These are phyloP conservation scores for Agriopis leucophaearia DNA, from an alignment of 2,888 invertebrate genomes.

Conservation along the genomic window DNA sequence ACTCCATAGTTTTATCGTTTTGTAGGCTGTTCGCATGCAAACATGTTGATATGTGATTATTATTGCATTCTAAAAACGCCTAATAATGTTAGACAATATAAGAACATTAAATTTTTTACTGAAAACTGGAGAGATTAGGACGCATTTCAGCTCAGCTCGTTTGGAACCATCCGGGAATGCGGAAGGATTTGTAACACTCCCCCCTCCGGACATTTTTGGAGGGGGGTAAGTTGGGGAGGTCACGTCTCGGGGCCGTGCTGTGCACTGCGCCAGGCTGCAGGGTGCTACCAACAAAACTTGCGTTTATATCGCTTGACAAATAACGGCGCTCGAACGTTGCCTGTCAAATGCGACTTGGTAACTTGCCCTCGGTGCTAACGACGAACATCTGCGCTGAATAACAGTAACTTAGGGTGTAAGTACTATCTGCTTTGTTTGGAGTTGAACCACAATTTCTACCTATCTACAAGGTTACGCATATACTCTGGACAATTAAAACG, in stretches of 20 bases:
- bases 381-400: constrained; percentile 12
- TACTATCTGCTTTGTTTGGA: neutral
- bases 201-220: constrained; percentile 33
- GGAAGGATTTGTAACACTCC: constrained; percentile 36
- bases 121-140: constrained; percentile 4
- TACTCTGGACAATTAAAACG: too few relatives aligned
- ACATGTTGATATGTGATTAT: constrained; percentile 19
- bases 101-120: constrained; percentile 1
- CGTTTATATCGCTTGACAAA: constrained; percentile 22
- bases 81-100: constrained; percentile 15
- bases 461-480: too few relatives aligned
- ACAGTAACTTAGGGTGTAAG: neutral
- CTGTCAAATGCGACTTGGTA: constrained; percentile 19
- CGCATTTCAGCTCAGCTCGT: constrained; percentile 5
- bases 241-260: constrained; percentile 32
- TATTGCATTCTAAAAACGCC: constrained; percentile 24
- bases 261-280: constrained; percentile 35
- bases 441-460: neutral
- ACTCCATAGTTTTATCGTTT: neutral
- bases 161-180: constrained; percentile 26
- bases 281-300: constrained; percentile 21
- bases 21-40: neutral
- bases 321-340: constrained; percentile 15
- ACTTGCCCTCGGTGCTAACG: constrained; percentile 11
- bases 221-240: constrained; percentile 32